These are phyloP conservation scores for Eptesicus fuscus DNA, from an alignment of 2,113 vertebrate genomes.

Conservation along the genomic window DNA sequence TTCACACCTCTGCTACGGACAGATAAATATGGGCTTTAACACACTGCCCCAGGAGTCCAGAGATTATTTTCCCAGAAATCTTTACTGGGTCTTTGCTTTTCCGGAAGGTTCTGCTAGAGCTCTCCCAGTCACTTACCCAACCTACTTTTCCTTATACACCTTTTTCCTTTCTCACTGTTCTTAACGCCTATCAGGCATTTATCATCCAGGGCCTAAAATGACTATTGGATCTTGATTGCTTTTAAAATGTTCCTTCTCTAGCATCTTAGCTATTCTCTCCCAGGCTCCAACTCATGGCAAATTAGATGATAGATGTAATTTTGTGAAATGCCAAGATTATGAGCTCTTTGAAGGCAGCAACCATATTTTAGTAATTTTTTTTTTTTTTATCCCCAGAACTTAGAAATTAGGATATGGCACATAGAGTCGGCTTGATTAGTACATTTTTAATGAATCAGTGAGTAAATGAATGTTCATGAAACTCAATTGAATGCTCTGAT, in stretches of 20 bases:
- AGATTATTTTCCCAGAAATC: conserved; percentile 35
- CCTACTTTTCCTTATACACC: background rate
- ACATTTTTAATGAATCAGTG: background rate
- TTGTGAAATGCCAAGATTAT: background rate
- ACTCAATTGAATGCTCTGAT: background rate
- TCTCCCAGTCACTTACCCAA: background rate
- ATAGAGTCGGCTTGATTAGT: background rate
- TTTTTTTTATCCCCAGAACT: background rate
- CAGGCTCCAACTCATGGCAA: background rate
- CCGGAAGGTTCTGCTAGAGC: background rate
- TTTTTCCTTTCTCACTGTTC: background rate
- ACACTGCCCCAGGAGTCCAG: background rate
- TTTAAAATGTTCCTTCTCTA: background rate
- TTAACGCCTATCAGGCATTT: background rate
- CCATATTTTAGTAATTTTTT: background rate
- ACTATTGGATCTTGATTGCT: background rate
- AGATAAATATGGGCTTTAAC: conserved; percentile 32
- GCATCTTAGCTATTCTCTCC: background rate
- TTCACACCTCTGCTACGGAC: conserved; percentile 38
- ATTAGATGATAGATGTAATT: background rate
- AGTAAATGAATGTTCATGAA: background rate
- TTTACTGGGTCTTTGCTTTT: conserved; percentile 22
- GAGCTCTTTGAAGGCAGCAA: background rate
- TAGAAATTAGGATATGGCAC: background rate
- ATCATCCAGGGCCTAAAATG: background rate